A percentile compares a stretch with the other conserved stretches of the same genome.
Conservation (phyloP, 1,140 invertebrate genomes). For the Ips nitidus region DNA sequence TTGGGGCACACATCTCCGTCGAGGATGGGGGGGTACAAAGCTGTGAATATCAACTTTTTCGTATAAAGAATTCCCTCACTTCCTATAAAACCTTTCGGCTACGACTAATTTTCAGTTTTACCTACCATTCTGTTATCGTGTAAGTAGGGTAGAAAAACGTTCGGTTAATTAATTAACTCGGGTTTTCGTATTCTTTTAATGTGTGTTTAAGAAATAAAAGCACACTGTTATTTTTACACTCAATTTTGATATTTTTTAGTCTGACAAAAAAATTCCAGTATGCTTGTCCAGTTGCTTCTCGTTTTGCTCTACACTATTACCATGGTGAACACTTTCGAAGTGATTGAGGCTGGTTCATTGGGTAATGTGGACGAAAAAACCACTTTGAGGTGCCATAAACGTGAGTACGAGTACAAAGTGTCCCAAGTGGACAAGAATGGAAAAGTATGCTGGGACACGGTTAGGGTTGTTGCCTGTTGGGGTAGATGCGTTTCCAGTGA, state of each 20-base stretch:
- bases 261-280: slow-evolving; percentile 14
- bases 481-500: slow-evolving; percentile 82
- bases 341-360: slow-evolving; percentile 21
- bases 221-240: background rate
- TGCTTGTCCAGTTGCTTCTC: slow-evolving; percentile 24
- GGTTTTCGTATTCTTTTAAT: background rate
- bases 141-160: slow-evolving; percentile 3
- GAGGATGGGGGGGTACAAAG: slow-evolving; percentile 17
- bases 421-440: slow-evolving; percentile 65
- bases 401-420: slow-evolving; percentile 54
- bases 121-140: background rate
- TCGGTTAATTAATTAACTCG: background rate
- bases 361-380: slow-evolving; percentile 19
- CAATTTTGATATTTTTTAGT: background rate
- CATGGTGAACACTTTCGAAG: slow-evolving; percentile 11
- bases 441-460: slow-evolving; percentile 68
- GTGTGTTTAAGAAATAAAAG: background rate
- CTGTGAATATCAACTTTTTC: slow-evolving; percentile 34
- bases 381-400: slow-evolving; percentile 54
- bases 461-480: slow-evolving; percentile 77
- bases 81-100: slow-evolving; percentile 22
- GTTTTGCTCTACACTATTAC: slow-evolving; percentile 8
- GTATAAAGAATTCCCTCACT: slow-evolving; percentile 19
- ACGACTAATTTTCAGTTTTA: background rate
- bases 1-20: slow-evolving; percentile 13